Evolutionary conservation across 2,888 invertebrate species (phyloP).

Genomic region (Euplexia lucipara): DNA sequence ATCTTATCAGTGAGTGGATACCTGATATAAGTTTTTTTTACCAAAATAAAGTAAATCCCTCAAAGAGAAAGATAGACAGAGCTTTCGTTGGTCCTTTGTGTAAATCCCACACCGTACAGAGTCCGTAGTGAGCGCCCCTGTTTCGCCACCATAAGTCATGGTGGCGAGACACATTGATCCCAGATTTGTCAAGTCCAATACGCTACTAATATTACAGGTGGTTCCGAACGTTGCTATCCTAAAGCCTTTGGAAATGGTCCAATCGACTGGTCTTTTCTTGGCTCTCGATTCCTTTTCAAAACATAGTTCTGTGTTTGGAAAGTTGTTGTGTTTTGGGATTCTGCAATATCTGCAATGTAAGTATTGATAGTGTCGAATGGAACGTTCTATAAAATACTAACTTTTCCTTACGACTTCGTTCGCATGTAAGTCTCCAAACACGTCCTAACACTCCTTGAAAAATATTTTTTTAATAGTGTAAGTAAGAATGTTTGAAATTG

Average conservation of each 20-base stretch:
- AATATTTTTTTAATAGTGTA: no score
- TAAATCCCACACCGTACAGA: conserved; percentile 46
- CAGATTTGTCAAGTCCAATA: conserved; percentile 56
- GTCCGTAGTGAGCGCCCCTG: conserved; percentile 41
- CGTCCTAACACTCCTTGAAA: no score
- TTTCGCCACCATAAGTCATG: conserved; percentile 54
- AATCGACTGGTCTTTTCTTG: conserved; percentile 58
- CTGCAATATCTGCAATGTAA: background rate
- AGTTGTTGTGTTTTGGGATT: conserved; percentile 31
- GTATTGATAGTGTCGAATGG: background rate
- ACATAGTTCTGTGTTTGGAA: conserved; percentile 27
- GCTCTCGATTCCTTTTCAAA: conserved; percentile 27
- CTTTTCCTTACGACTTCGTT: no score
- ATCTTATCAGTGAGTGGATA: conserved; percentile 13
- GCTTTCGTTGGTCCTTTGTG: conserved; percentile 49
- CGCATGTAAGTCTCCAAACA: no score
- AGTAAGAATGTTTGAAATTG: no score
- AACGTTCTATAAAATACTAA: no score
- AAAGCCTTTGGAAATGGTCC: conserved; percentile 54
- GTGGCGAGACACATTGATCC: conserved; percentile 56
- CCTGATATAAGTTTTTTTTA: conserved; percentile 10
- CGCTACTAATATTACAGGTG: conserved; percentile 55
- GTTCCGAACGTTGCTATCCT: conserved; percentile 31
- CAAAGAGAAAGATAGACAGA: conserved; percentile 36
- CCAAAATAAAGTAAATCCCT: conserved; percentile 42